Percentiles rank a stretch among this genome's conserved stretches.
Evolutionary conservation across 1,140 invertebrate species (phyloP).

Genomic region (Pseudomyrmex dendroicus): DNA sequence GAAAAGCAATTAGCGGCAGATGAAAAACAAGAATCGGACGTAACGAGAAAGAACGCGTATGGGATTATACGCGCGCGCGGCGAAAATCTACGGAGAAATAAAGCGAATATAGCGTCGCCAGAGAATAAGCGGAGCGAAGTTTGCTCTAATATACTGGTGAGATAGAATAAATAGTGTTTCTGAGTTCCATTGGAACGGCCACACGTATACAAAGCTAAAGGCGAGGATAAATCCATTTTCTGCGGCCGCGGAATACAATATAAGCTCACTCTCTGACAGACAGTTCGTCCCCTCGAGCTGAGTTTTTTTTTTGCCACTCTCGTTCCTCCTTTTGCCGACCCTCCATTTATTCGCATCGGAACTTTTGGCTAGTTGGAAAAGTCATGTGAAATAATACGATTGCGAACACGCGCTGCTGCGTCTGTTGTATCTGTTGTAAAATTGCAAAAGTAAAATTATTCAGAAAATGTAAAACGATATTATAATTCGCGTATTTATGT

Average conservation of each 20-base stretch:
- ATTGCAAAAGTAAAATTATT: not conserved
- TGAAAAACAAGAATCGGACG: not conserved
- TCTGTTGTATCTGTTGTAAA: conserved; percentile 7
- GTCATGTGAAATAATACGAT: conserved; percentile 24
- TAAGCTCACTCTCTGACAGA: conserved; percentile 72
- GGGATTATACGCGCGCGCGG: not conserved
- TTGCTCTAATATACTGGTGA: conserved; percentile 65
- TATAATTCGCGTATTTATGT: conserved; percentile 14
- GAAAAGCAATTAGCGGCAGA: conserved; percentile 19
- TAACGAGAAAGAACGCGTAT: not conserved
- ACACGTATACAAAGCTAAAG: conserved; percentile 58
- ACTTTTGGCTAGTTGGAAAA: conserved; percentile 44
- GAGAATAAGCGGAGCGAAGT: not conserved
- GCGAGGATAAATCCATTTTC: conserved; percentile 82
- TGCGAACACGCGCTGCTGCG: not conserved
- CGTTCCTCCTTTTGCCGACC: conserved; percentile 30
- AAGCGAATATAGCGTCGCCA: not conserved
- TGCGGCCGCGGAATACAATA: conserved; percentile 79
- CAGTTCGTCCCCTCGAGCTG: conserved; percentile 65
- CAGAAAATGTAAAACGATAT: not conserved
- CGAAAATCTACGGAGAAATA: conserved; percentile 24
- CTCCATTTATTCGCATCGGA: conserved; percentile 12
- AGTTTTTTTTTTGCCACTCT: conserved; percentile 64
- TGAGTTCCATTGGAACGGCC: conserved; percentile 53
- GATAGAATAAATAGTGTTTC: conserved; percentile 79